A percentile compares a stretch with the other conserved stretches of the same genome.
phyloP scores from a whole-genome alignment of 2,797 vertebrate genomes.

The Semotilus atromaculatus region DNA sequence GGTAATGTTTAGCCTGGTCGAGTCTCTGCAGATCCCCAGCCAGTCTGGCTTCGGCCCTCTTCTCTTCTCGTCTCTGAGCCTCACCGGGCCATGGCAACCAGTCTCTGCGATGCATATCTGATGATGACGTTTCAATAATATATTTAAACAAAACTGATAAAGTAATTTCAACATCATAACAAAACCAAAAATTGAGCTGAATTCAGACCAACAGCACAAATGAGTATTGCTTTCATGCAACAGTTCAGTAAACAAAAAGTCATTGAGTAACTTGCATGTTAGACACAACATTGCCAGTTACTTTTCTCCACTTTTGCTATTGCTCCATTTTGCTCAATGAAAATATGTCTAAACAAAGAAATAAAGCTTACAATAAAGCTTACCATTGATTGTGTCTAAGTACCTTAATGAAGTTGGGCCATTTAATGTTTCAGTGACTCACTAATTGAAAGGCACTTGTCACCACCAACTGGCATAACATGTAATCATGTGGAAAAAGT shows the following conservation, averaged over 20 bases:
- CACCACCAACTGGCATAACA: neutral
- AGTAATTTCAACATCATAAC: neutral
- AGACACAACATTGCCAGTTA: neutral
- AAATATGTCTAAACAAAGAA: neutral
- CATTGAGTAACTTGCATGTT: neutral
- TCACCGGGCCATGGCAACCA: constrained; percentile 59
- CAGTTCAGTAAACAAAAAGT: neutral
- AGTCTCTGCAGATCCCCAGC: constrained; percentile 66
- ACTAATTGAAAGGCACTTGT: neutral
- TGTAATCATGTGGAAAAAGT: neutral
- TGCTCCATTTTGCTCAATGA: neutral
- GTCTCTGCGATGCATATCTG: constrained; percentile 52
- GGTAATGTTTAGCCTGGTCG: constrained; percentile 66
- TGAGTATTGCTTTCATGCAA: neutral
- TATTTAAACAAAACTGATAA: neutral
- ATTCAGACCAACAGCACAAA: constrained; percentile 9
- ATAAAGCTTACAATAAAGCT: neutral
- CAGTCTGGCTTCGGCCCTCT: constrained; percentile 68
- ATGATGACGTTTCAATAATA: neutral
- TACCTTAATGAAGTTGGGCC: neutral
- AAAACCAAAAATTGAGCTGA: neutral
- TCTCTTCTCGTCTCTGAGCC: constrained; percentile 66
- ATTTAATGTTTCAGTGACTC: neutral
- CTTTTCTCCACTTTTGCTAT: neutral
- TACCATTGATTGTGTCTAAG: neutral